Evolutionary conservation across 2,888 invertebrate genomes (phyloP).

Genomic region (Mythimna loreyi): DNA sequence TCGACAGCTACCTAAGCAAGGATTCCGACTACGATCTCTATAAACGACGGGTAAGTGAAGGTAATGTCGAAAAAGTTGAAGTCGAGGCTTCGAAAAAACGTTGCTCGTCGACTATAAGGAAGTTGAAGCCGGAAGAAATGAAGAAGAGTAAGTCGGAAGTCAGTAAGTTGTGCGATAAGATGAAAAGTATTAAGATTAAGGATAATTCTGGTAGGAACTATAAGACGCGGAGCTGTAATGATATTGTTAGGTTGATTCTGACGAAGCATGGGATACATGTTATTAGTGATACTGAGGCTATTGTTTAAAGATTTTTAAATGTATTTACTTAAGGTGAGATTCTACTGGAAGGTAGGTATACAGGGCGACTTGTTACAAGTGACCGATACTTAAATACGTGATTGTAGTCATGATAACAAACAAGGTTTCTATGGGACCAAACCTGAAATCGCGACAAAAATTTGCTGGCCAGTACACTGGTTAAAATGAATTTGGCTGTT

Average conservation of each 20-base stretch:
- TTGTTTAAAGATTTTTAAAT: constrained; percentile 80
- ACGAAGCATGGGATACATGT: constrained; percentile 95
- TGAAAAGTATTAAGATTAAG: constrained; percentile 85
- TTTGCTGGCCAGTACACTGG: too few species aligned
- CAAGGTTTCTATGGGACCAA: too few species aligned
- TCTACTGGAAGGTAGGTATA: constrained; percentile 25
- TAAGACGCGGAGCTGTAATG: constrained; percentile 88
- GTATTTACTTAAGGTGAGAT: constrained; percentile 15
- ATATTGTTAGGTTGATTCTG: constrained; percentile 93
- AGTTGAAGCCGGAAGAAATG: constrained; percentile 82
- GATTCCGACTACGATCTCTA: constrained; percentile 81
- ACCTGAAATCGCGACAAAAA: too few species aligned
- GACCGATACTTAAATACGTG: too few species aligned
- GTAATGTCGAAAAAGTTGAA: constrained; percentile 76
- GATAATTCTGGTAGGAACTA: constrained; percentile 80
- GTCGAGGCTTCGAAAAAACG: constrained; percentile 78
- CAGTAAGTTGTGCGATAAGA: constrained; percentile 87
- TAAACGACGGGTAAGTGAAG: constrained; percentile 83
- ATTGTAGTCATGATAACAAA: too few species aligned
- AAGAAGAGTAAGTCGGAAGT: constrained; percentile 88
- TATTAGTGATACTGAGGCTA: constrained; percentile 95
- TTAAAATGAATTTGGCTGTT: too few species aligned
- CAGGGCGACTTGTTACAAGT: too few species aligned
- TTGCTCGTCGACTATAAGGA: constrained; percentile 84
- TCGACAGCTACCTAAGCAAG: constrained; percentile 91